Evolutionary conservation across 2,797 vertebrate genomes (phyloP).

Genomic region (Mormyrops attenuatus): DNA sequence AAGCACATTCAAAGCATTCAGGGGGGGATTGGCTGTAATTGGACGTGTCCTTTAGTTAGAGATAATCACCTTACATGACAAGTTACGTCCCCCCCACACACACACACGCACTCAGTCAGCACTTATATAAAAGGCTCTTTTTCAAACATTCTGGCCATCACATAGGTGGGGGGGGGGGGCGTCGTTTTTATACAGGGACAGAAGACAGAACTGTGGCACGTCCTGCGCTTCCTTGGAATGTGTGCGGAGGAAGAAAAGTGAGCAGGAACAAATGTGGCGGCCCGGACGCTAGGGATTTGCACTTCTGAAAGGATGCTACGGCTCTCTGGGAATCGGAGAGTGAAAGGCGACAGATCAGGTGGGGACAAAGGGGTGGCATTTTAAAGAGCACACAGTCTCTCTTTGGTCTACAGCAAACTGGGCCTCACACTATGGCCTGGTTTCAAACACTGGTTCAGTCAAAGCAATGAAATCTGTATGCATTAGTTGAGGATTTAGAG

Average conservation of each 20-base stretch:
- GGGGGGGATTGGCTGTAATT: not conserved
- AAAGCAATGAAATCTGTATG: not conserved
- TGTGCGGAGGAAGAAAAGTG: not conserved
- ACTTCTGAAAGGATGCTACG: not conserved
- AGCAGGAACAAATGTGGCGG: not conserved
- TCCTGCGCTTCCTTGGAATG: not conserved
- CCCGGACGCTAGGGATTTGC: not conserved
- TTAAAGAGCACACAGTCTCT: not conserved
- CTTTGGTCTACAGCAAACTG: not conserved
- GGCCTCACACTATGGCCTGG: not conserved
- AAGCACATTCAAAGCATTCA: not conserved
- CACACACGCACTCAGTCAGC: not conserved
- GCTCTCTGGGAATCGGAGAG: not conserved
- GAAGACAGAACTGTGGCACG: not conserved
- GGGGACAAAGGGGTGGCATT: not conserved
- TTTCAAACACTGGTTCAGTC: not conserved
- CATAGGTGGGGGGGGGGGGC: not conserved
- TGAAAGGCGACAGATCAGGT: not conserved
- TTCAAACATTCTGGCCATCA: not conserved
- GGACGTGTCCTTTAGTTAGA: constrained; percentile 1
- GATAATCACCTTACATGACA: not conserved
- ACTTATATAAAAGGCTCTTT: not conserved
- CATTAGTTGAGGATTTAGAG: not conserved
- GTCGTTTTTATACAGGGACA: not conserved
- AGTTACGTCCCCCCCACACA: not conserved